A percentile compares a stretch with the other conserved stretches of the same genome.
Conservation (phyloP, 2,113 vertebrate genomes). For the Neotoma lepida region DNA sequence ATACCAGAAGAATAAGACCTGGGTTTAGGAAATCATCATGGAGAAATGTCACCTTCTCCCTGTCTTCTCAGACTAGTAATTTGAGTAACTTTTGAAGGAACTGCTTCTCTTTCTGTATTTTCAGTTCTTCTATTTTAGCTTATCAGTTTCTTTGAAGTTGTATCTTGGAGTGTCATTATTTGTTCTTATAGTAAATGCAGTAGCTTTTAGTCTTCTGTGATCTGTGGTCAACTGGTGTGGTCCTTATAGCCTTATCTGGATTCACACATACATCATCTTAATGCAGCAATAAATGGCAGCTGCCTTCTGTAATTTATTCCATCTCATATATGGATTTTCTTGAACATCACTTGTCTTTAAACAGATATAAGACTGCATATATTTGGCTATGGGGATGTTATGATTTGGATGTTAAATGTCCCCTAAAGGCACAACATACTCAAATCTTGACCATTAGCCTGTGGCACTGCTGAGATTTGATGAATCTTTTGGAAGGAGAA, state of each 20-base stretch:
- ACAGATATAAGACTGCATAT: neutral
- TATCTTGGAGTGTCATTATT: neutral
- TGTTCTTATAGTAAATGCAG: neutral
- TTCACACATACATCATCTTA: neutral
- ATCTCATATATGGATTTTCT: slow-evolving; percentile 16
- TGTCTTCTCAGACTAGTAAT: neutral
- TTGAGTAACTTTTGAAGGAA: slow-evolving; percentile 1
- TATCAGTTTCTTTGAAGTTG: neutral
- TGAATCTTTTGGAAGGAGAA: neutral
- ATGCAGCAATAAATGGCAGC: neutral
- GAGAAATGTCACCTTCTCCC: neutral
- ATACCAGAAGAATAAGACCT: neutral
- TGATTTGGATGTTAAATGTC: neutral
- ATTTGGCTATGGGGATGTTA: neutral
- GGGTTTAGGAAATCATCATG: neutral
- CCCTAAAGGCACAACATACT: neutral
- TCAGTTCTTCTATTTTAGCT: neutral
- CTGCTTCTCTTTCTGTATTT: slow-evolving; percentile 11
- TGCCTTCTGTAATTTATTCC: neutral
- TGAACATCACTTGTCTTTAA: slow-evolving; percentile 23
- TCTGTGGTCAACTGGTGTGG: neutral
- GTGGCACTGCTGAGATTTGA: neutral
- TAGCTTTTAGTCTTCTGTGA: neutral
- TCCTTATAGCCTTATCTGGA: slow-evolving; percentile 3
- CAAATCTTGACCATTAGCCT: neutral